Conservation (phyloP, 2,888 invertebrate species). For the Agrochola circellaris region DNA sequence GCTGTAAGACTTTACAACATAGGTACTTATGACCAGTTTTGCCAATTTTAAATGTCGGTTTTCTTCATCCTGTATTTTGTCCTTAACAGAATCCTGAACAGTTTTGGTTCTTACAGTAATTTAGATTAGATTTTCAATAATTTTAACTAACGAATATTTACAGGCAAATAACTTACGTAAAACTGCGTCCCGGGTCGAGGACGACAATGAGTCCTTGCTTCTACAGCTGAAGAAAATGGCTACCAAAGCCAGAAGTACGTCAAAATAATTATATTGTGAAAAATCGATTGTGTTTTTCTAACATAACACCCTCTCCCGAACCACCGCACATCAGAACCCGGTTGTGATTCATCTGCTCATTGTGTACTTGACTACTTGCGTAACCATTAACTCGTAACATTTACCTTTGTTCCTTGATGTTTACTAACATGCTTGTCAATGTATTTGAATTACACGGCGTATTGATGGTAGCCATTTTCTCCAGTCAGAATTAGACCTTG, state of each 20-base stretch:
- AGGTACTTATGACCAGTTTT: constrained; percentile 83
- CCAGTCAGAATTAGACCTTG: constrained; percentile 76
- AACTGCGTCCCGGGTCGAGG: constrained; percentile 97
- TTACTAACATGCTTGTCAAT: constrained; percentile 84
- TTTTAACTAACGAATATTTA: constrained; percentile 88
- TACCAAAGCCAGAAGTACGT: constrained; percentile 95
- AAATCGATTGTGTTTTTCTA: constrained; percentile 81
- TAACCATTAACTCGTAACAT: constrained; percentile 58
- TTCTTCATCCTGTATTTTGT: constrained; percentile 63
- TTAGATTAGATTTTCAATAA: constrained; percentile 70
- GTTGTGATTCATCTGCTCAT: constrained; percentile 72
- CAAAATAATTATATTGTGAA: constrained; percentile 83
- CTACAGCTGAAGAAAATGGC: constrained; percentile 99
- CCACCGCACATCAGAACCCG: constrained; percentile 63
- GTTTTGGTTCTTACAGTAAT: constrained; percentile 63
- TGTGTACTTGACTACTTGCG: constrained; percentile 68
- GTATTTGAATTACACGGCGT: constrained; percentile 78
- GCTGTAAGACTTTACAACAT: constrained; percentile 87
- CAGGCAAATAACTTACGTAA: constrained; percentile 96
- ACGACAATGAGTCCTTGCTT: constrained; percentile 98
- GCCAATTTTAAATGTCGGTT: constrained; percentile 73
- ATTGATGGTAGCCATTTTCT: constrained; percentile 90
- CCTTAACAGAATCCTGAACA: constrained; percentile 57
- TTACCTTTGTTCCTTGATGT: constrained; percentile 69
- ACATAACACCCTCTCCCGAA: constrained; percentile 71